phyloP scores from a whole-genome alignment of 23 tunicate species.

The Oikopleura vanhoeffeni region DNA sequence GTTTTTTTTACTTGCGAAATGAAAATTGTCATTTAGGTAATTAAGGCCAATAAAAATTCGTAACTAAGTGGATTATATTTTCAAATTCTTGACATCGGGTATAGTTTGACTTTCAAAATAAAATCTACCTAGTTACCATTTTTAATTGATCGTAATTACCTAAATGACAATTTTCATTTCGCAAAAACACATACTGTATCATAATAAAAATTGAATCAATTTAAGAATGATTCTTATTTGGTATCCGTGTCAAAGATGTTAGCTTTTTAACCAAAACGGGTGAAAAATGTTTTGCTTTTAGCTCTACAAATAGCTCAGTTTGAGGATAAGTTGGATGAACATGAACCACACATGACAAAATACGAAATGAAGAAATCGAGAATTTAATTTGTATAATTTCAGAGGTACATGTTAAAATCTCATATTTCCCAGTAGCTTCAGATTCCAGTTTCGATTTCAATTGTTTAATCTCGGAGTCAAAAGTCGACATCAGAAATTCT shows the following conservation, averaged over 20 bases:
- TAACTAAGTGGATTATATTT: no score
- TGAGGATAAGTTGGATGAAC: conserved; percentile 51
- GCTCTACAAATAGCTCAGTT: conserved; percentile 30
- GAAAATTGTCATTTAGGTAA: no score
- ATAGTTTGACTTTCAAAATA: no score
- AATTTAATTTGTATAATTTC: not conserved
- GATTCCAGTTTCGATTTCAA: not conserved
- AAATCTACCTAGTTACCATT: no score
- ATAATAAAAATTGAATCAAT: no score
- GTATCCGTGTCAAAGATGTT: not conserved
- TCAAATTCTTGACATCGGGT: no score
- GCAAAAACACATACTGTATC: no score
- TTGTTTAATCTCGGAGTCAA: not conserved
- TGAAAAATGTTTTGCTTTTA: conserved; percentile 61
- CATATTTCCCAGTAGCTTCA: not conserved
- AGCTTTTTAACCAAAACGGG: conserved; percentile 25
- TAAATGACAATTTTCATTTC: no score
- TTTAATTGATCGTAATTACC: no score
- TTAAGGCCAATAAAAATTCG: no score
- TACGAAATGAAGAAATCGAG: not conserved
- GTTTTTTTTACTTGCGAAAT: no score
- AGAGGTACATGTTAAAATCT: not conserved
- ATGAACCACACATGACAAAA: conserved; percentile 14
- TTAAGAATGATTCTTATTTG: no score
- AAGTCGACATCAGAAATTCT: not conserved